phyloP scores from a whole-genome alignment of 37 sponge, comb jelly and placozoan genomes.

The Crambe crambe region DNA sequence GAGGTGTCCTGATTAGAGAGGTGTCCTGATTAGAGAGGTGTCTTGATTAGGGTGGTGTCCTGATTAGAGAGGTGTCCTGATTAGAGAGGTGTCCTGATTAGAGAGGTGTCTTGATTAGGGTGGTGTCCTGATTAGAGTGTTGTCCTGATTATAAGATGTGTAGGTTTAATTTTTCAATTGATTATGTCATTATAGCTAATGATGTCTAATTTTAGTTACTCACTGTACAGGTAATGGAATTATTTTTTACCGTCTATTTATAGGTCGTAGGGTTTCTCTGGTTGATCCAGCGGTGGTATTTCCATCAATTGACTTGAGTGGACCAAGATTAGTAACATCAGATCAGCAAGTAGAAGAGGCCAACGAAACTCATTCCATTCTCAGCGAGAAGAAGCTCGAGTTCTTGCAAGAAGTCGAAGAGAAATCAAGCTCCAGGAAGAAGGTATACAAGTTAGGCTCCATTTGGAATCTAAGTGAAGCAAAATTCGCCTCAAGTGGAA shows the following conservation, averaged over 20 bases:
- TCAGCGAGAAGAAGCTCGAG: constrained; percentile 12
- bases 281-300: not conserved
- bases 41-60: too few species aligned
- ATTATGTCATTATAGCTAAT: too few species aligned
- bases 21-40: too few species aligned
- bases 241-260: not conserved
- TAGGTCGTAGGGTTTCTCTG: not conserved
- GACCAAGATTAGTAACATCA: constrained; percentile 19
- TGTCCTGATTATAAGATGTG: too few species aligned
- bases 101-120: too few species aligned
- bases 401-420: constrained; percentile 37
- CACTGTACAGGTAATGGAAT: too few species aligned
- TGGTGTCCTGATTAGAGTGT: too few species aligned
- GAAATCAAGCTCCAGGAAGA: constrained; percentile 2
- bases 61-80: too few species aligned
- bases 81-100: too few species aligned
- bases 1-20: too few species aligned
- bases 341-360: not conserved
- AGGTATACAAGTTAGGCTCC: not conserved
- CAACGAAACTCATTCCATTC: not conserved
- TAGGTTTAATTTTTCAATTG: too few species aligned
- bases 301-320: constrained; percentile 18
- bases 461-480: constrained; percentile 42
- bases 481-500: constrained; percentile 45
- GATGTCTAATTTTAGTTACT: not conserved